Evolutionary conservation across 2,888 invertebrate genomes (phyloP).

Genomic region (Tenthredo scrophulariae): DNA sequence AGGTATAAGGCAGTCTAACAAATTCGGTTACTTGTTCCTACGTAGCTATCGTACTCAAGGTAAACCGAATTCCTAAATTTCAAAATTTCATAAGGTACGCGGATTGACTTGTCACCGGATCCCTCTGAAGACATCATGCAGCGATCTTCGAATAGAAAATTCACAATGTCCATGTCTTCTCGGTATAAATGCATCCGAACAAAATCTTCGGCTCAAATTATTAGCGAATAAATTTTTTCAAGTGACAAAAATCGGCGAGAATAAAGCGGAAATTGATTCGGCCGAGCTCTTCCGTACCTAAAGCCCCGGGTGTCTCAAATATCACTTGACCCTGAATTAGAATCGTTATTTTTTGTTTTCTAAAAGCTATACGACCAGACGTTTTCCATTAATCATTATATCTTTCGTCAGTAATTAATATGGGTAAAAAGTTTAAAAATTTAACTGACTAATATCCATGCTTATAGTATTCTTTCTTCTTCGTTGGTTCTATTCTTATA

Average conservation of each 20-base stretch:
- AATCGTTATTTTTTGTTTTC: neutral
- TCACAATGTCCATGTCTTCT: neutral
- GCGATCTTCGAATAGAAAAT: neutral
- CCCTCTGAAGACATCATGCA: neutral
- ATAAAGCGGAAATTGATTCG: neutral
- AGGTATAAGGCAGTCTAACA: slow-evolving; percentile 49
- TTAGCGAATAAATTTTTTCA: neutral
- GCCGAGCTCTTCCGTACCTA: neutral
- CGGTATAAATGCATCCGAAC: neutral
- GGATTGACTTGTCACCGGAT: neutral
- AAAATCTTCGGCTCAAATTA: neutral
- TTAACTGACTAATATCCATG: neutral
- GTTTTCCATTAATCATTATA: neutral
- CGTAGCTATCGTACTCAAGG: neutral
- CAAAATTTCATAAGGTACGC: neutral
- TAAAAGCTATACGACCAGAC: neutral
- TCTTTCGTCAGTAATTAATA: neutral
- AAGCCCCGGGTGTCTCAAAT: slow-evolving; percentile 11
- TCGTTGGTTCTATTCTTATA: neutral
- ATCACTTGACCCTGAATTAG: slow-evolving; percentile 21
- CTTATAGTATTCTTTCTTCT: neutral
- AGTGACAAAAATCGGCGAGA: neutral
- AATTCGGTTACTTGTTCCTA: slow-evolving; percentile 31
- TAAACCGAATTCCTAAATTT: neutral
- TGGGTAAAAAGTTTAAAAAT: neutral